phyloP scores from a whole-genome alignment of 1,140 invertebrate genomes.

The Drosophila lacertosa region DNA sequence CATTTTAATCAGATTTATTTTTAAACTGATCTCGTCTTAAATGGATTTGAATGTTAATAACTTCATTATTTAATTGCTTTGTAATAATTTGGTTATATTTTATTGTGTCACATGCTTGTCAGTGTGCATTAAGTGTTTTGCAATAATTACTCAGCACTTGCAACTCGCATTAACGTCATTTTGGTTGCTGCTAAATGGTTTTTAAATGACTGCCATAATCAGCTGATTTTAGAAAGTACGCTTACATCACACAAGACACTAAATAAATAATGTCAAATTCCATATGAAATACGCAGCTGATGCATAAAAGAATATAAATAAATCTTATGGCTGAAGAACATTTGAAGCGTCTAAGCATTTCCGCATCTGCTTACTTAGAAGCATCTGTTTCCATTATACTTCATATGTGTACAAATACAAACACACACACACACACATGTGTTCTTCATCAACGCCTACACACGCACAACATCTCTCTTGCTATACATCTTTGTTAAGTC shows the following conservation, averaged over 20 bases:
- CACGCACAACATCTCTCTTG: slow-evolving; percentile 24
- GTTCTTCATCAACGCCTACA: slow-evolving; percentile 64
- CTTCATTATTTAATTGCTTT: background rate
- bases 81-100: background rate
- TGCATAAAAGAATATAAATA: too few relatives aligned
- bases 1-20: background rate
- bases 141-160: background rate
- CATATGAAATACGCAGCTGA: too few relatives aligned
- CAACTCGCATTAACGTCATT: slow-evolving; percentile 11
- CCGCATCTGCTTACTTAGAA: slow-evolving; percentile 33
- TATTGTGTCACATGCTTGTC: background rate
- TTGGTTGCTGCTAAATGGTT: slow-evolving; percentile 4
- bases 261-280: too few relatives aligned
- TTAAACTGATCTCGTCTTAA: background rate
- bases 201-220: slow-evolving; percentile 13
- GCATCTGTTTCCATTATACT: slow-evolving; percentile 44
- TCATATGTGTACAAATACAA: slow-evolving; percentile 18
- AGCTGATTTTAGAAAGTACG: background rate
- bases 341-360: slow-evolving; percentile 34
- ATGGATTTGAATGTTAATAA: slow-evolving; percentile 7
- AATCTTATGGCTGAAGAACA: slow-evolving; percentile 15
- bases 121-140: background rate
- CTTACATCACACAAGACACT: too few relatives aligned
- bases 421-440: slow-evolving; percentile 23
- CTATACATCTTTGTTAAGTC: slow-evolving; percentile 72